phyloP scores from a whole-genome alignment of 2,888 invertebrate genomes.

The Scelioninae gen. 2 region DNA sequence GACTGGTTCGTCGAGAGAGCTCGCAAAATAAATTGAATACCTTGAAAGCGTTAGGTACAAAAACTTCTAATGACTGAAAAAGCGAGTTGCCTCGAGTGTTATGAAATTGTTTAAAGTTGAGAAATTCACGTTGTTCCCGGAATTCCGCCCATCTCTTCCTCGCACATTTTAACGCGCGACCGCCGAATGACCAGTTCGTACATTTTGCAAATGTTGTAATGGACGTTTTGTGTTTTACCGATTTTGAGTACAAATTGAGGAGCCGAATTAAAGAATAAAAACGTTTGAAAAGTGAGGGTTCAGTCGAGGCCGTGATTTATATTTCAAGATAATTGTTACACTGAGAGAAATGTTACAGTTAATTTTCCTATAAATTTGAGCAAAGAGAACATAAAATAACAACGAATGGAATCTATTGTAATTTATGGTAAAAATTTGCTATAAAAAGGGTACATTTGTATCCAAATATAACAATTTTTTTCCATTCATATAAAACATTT shows the following conservation, averaged over 20 bases:
- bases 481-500: too few species aligned
- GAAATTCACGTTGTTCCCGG: slow-evolving; percentile 41
- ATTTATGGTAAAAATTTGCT: too few species aligned
- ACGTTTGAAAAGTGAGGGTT: too few species aligned
- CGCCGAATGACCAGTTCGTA: slow-evolving; percentile 36
- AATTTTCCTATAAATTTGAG: too few species aligned
- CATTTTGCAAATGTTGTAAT: slow-evolving; percentile 26
- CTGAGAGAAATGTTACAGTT: too few species aligned
- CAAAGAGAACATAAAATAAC: too few species aligned
- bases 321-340: too few species aligned
- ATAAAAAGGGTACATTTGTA: too few species aligned
- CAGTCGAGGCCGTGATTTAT: too few species aligned
- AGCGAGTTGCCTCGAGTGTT: slow-evolving; percentile 48
- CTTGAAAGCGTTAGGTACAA: slow-evolving; percentile 48
- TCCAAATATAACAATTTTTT: too few species aligned
- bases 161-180: slow-evolving; percentile 8
- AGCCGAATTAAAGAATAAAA: slow-evolving; percentile 8
- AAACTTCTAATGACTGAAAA: slow-evolving; percentile 57
- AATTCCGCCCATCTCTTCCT: slow-evolving; percentile 29
- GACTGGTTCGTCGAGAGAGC: slow-evolving; percentile 44
- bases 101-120: slow-evolving; percentile 55
- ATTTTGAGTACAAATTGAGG: neutral
- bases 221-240: slow-evolving; percentile 20
- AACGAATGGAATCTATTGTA: too few species aligned
- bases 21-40: slow-evolving; percentile 49